These are phyloP conservation scores for Azorinus chamasolen DNA, from an alignment of 2,888 invertebrate genomes.

Conservation along the genomic window DNA sequence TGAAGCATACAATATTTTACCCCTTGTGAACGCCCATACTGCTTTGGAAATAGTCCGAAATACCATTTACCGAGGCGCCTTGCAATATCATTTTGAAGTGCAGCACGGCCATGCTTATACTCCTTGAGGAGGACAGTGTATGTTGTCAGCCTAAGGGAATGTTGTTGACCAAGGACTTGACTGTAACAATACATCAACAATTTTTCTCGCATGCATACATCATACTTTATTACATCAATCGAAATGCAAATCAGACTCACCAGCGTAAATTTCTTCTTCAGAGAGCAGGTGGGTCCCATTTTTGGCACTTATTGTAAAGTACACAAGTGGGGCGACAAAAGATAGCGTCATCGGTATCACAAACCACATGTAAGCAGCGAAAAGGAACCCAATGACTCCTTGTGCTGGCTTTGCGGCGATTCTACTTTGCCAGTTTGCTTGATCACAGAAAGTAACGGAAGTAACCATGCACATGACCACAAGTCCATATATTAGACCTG, in stretches of 20 bases:
- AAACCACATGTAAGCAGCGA: conserved; percentile 82
- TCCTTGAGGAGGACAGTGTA: too few species aligned
- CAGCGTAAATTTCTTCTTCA: conserved; percentile 38
- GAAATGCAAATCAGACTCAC: conserved; percentile 31
- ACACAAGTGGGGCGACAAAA: conserved; percentile 69
- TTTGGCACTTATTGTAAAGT: conserved; percentile 67
- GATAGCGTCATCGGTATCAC: conserved; percentile 81
- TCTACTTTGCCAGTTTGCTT: conserved; percentile 84
- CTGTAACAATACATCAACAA: neutral
- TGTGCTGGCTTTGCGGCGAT: conserved; percentile 82
- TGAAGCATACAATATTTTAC: too few species aligned
- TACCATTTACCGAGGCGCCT: too few species aligned
- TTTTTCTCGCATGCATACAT: too few species aligned
- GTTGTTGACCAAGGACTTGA: too few species aligned
- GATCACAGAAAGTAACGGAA: conserved; percentile 74
- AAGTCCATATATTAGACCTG: conserved; percentile 73
- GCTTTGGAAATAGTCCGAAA: too few species aligned
- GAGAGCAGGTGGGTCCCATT: conserved; percentile 50
- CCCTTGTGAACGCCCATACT: too few species aligned
- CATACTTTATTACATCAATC: too few species aligned
- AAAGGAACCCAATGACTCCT: conserved; percentile 80
- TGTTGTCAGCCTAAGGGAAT: too few species aligned
- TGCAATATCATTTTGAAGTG: too few species aligned
- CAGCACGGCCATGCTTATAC: too few species aligned
- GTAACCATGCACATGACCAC: conserved; percentile 67